These are phyloP conservation scores for Hyles euphorbiae DNA, from an alignment of 1,140 invertebrate genomes.

Conservation along the genomic window DNA sequence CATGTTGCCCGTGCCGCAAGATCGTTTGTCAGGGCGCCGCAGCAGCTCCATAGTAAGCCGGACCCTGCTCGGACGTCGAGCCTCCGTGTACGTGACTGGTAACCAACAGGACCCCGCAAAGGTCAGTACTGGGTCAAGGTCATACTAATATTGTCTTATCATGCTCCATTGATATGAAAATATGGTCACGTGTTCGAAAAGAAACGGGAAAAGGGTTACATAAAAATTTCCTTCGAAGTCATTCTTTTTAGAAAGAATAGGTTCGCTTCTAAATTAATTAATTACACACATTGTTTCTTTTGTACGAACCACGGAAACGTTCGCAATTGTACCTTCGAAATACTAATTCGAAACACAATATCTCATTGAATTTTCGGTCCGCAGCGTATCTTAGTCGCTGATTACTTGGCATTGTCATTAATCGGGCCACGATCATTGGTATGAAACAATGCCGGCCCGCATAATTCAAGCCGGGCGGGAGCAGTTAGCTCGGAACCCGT, in stretches of 20 bases:
- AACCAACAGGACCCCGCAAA: conserved; percentile 75
- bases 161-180: too few relatives aligned
- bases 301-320: too few relatives aligned
- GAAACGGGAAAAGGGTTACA: too few relatives aligned
- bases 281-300: background rate
- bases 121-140: conserved; percentile 40
- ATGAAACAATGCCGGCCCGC: conserved; percentile 15
- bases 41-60: conserved; percentile 77
- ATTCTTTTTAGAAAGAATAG: too few relatives aligned
- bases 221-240: too few relatives aligned
- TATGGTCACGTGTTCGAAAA: too few relatives aligned
- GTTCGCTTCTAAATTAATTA: background rate
- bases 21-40: conserved; percentile 74
- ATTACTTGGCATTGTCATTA: conserved; percentile 4
- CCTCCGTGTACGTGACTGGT: conserved; percentile 73
- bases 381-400: conserved; percentile 3
- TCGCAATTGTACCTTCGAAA: too few relatives aligned
- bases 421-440: conserved; percentile 6
- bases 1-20: conserved; percentile 72
- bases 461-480: conserved; percentile 13
- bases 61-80: conserved; percentile 73
- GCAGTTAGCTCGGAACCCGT: conserved; percentile 2
- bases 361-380: background rate
- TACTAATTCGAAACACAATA: background rate
- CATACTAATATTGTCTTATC: too few relatives aligned